phyloP scores from a whole-genome alignment of 1,140 invertebrate genomes.

The Oryzaephilus surinamensis region DNA sequence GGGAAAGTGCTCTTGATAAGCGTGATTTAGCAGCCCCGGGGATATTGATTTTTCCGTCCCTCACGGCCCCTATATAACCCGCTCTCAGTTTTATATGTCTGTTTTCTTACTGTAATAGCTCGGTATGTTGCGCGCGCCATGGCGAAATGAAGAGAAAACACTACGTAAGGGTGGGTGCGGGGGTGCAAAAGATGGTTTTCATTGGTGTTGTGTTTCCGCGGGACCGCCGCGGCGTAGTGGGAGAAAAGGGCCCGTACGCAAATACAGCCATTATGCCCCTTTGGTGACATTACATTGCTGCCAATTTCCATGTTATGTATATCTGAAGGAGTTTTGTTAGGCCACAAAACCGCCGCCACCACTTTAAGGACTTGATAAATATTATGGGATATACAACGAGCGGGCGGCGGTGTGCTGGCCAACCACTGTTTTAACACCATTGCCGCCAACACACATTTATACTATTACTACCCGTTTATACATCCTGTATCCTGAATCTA shows the following conservation, averaged over 20 bases:
- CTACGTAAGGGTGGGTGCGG: conserved; percentile 22
- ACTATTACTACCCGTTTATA: too few relatives aligned
- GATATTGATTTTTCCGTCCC: conserved; percentile 56
- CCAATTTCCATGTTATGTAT: too few relatives aligned
- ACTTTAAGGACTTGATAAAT: too few relatives aligned
- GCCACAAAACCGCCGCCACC: conserved; percentile 35
- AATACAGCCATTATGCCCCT: conserved; percentile 36
- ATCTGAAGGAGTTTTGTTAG: too few relatives aligned
- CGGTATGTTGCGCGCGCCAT: conserved; percentile 31
- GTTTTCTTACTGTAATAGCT: conserved; percentile 41
- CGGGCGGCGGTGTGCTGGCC: conserved; percentile 36
- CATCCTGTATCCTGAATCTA: too few relatives aligned
- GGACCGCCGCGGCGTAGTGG: conserved; percentile 10
- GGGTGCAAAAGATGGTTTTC: conserved; percentile 35
- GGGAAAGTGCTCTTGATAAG: conserved; percentile 59
- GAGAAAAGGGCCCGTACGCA: conserved; percentile 30
- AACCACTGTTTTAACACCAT: too few relatives aligned
- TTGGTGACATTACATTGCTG: conserved; percentile 20
- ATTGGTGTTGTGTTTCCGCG: conserved; percentile 37
- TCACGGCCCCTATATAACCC: conserved; percentile 37
- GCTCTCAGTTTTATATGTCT: conserved; percentile 40
- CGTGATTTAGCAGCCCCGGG: conserved; percentile 60
- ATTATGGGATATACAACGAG: too few relatives aligned
- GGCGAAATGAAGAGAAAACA: conserved; percentile 31
- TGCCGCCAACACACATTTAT: too few relatives aligned